Percentiles rank a stretch among this genome's conserved stretches.
These are phyloP conservation scores for Sinocyclocheilus grahami DNA, from an alignment of 2,113 vertebrate genomes.

Conservation along the genomic window DNA sequence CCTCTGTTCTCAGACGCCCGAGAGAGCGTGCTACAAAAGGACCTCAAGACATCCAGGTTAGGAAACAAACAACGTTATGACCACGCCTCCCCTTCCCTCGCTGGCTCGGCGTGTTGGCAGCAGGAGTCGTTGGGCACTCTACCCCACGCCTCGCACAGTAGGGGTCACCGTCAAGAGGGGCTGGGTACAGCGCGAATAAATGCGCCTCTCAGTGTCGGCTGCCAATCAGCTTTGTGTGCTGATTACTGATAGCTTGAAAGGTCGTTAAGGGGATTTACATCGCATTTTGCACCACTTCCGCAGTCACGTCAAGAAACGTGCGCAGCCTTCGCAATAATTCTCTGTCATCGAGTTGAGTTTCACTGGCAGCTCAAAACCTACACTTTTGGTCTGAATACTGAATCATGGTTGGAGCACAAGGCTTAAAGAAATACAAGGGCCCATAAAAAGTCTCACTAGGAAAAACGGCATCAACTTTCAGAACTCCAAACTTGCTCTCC, in stretches of 20 bases:
- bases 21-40: background rate
- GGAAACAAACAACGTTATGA: slow-evolving; percentile 63
- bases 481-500: background rate
- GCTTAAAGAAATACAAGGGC: background rate
- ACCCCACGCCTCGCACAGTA: slow-evolving; percentile 81
- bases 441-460: background rate
- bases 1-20: slow-evolving; percentile 2
- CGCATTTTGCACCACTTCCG: slow-evolving; percentile 35
- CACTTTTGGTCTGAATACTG: background rate
- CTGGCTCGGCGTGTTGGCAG: slow-evolving; percentile 29
- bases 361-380: slow-evolving; percentile 37
- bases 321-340: slow-evolving; percentile 59
- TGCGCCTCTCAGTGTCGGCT: slow-evolving; percentile 36
- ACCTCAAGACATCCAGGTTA: slow-evolving; percentile 16
- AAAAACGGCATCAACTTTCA: background rate
- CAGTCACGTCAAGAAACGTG: slow-evolving; percentile 63
- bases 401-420: background rate
- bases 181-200: background rate
- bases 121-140: slow-evolving; percentile 65
- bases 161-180: slow-evolving; percentile 73
- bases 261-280: slow-evolving; percentile 80
- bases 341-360: slow-evolving; percentile 50
- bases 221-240: slow-evolving; percentile 67
- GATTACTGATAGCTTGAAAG: slow-evolving; percentile 72
- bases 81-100: slow-evolving; percentile 47